Evolutionary conservation across 2,113 vertebrate species (phyloP).

Genomic region (Carassius gibelio): DNA sequence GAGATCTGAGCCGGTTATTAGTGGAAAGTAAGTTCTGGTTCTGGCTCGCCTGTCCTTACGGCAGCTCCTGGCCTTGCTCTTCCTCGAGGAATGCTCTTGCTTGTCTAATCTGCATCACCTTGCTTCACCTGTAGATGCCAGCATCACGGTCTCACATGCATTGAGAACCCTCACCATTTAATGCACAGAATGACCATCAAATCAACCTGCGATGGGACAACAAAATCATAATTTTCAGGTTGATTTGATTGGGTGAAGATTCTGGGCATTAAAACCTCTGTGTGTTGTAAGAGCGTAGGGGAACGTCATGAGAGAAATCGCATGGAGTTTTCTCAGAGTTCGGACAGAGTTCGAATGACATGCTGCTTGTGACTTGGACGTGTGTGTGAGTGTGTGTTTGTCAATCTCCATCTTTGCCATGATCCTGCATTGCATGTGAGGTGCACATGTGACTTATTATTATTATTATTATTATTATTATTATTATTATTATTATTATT

Average conservation of each 20-base stretch:
- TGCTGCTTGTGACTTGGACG: slow-evolving; percentile 35
- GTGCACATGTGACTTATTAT: background rate
- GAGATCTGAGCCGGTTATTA: slow-evolving; percentile 65
- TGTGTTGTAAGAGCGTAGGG: background rate
- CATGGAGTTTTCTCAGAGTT: too few species aligned
- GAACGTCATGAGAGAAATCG: slow-evolving; percentile 9
- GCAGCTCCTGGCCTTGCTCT: slow-evolving; percentile 43
- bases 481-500: background rate
- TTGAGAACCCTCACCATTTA: slow-evolving; percentile 39
- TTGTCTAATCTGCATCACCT: slow-evolving; percentile 51
- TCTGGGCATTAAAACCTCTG: slow-evolving; percentile 55
- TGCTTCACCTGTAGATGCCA: slow-evolving; percentile 50
- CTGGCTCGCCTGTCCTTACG: background rate
- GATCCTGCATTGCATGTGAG: slow-evolving; percentile 52
- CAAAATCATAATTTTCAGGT: background rate
- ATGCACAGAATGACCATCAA: slow-evolving; percentile 52
- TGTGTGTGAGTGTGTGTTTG: slow-evolving; percentile 27
- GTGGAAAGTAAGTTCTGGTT: slow-evolving; percentile 62
- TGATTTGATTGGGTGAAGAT: slow-evolving; percentile 15
- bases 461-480: background rate
- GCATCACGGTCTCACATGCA: slow-evolving; percentile 51
- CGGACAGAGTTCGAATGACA: slow-evolving; percentile 14
- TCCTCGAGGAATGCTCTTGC: slow-evolving; percentile 49
- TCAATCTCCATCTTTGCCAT: slow-evolving; percentile 41
- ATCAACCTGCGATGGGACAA: background rate